Evolutionary conservation across 2,113 vertebrate species (phyloP), one percentile per base, ranked within the genome.

Genomic region (Ceyx melanurus): DNA sequence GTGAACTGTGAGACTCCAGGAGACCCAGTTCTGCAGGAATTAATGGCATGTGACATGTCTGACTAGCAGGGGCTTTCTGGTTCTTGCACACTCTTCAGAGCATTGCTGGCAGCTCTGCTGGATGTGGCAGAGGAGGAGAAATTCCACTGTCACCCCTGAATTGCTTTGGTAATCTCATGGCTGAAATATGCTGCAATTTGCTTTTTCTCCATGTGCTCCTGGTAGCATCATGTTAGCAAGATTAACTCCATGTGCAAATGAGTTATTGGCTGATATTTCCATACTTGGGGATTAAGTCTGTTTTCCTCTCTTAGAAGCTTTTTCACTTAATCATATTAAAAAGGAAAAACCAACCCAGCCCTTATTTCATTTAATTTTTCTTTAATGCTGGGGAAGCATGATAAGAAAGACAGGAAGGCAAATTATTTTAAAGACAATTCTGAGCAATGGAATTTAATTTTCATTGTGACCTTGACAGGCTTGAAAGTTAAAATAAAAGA

Each of bases 391-490:
- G 16, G 15, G 3, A 87, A 87, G 25, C 70, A 60, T 18, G 74
- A 70, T 88, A 95, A 89, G 61, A 62, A 46, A 79, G 40, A 75
- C 53, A 76, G 72, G 56, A 71, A 35, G 28, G 46, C 25, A 66
- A 66, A 73, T 76, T 23, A 46, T 25, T 80, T 87, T 84, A 26
- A 56, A 88, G 72, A 67, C 21, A 17, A 3, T 58, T 92, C 48
- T 89, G 62, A 82, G 25, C 21, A 62, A 60, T 74, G 10, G 50
- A 80, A 87, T 88, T 89, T 79, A 70, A 77, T 91, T 94, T 89
- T 85, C 26, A 12, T 45, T 70, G 23, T 72, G 71, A 87, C 37
- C 50, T 82, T 94, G 66, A 45, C 43, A 10, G 58, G 50, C 7
- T 45, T 86, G 16, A 42, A 90, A 93, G 37, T 78, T 71, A 78